Evolutionary conservation across 2,888 invertebrate genomes (phyloP), one percentile per base, ranked within the genome.

Genomic region (Epiperipatus broadwayi): DNA sequence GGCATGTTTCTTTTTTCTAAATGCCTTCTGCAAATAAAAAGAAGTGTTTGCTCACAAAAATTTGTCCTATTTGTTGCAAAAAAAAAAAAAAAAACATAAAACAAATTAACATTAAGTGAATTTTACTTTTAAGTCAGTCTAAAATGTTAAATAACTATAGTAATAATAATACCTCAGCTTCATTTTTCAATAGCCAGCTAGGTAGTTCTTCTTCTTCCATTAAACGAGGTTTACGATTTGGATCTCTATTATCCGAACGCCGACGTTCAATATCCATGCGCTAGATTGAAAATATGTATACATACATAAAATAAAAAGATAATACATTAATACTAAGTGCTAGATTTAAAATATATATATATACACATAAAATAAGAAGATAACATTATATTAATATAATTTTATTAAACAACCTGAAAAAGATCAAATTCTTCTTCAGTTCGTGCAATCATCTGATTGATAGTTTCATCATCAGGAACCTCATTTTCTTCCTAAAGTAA

Each of bases 401-500:
- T 19, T 19, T 16, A 4, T 15, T 2, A 7, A 10, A n/a, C n/a
- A 25, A 25, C 47, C 40, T 53, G 49, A 46, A 58, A 57, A 14
- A 43, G 25, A 21, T 64, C 64, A 52, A 64, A 65, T 45, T 66
- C 66, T 12, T 63, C 63, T 46, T 66, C 65, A 16, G 56, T 52
- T 39, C 65, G 50, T 3, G 65, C 65, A 39, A 66, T 49, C 63
- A 67, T 65, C 49, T 66, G 65, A 48, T 66, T 67, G 43, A 66
- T 57, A 5, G 63, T 62, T 46, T 67, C 66, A 49, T 67, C 66
- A 50, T 66, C 66, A 3, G 65, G 66, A 3, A 65, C 59, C 42
- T 64, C 65, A 48, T 66, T 63, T 44, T 65, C 66, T 35, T 66
- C 60, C 53, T 59, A n/a, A n/a, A n/a, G n/a, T 58, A n/a, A n/a